phyloP scores from a whole-genome alignment of 2,113 vertebrate species.

The Beaufortia kweichowensis region DNA sequence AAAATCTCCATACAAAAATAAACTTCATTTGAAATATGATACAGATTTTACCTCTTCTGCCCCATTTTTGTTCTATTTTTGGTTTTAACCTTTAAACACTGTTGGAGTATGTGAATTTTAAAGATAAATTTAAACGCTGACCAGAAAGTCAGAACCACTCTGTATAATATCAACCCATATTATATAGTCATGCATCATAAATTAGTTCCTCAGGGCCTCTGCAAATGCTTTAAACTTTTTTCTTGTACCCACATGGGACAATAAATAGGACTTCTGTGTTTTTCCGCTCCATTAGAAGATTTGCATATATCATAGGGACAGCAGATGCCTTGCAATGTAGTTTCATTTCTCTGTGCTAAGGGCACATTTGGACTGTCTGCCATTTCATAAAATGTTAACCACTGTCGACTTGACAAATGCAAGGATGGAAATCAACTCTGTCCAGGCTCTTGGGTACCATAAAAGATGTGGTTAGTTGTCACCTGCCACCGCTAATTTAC shows the following conservation, averaged over 20 bases:
- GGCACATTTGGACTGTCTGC: background rate
- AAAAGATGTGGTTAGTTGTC: background rate
- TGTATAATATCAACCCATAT: constrained; percentile 21
- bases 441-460: constrained; percentile 14
- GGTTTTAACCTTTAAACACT: background rate
- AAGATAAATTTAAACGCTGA: constrained; percentile 16
- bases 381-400: constrained; percentile 40
- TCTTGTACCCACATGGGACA: constrained; percentile 24
- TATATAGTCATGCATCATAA: constrained; percentile 29
- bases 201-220: background rate
- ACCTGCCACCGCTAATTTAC: too few species aligned
- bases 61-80: background rate
- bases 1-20: background rate
- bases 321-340: background rate
- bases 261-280: constrained; percentile 46
- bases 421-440: constrained; percentile 10
- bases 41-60: background rate
- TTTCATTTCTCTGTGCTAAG: constrained; percentile 15
- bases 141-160: constrained; percentile 1
- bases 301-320: constrained; percentile 44
- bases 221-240: constrained; percentile 23
- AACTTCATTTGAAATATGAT: background rate
- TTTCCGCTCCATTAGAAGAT: constrained; percentile 46
- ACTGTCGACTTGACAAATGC: constrained; percentile 31
- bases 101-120: background rate